Base-by-base conservation (phyloP, 2,797 vertebrate genomes). In the Rhyacichthys aspro region DNA sequence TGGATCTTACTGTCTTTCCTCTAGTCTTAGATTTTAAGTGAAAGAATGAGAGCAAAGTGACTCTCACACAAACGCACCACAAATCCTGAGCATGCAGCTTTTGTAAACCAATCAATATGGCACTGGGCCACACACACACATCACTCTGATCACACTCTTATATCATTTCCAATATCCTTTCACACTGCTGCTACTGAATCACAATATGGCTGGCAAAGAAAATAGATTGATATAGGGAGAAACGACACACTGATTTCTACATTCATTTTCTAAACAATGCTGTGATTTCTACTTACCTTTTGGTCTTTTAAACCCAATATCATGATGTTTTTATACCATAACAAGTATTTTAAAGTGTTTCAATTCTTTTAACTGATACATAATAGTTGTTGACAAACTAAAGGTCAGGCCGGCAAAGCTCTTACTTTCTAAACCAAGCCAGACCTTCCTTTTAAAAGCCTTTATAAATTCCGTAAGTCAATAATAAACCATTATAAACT, bases 1-100 rank as follows among this genome's bases (percentile, higher is more conserved):
- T 28, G 23, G 4, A 28, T 28, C 23, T 28, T 5, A 28, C 23
- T 28, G 23, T 28, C 23, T 28, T 28, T 5, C 23, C 23, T 28
- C 23, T 28, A 28, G 7, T 5, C 23, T 28, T 28, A 28, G 23
- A 62, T 60, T 67, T 58, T 43, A 67, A 54, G n/a, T 37, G n/a
- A 55, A 12, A 11, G 58, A 71, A 52, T 37, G 44, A 17, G 37
- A 43, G 23, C 36, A 23, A 43, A 61, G 63, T 15, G 15, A 74
- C 48, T 66, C 18, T 12, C n/a, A 60, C 43, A 67, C 46, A 65
- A 68, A 74, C 59, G 42, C 34, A 49, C 47, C 64, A 61, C 67
- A 69, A 74, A 60, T 41, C 72, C 73, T 79, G 82, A 79, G 71
- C 67, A 44, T 56, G 75, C 75, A 79, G 56, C 64, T 83, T 82